Conservation (phyloP, 2,113 vertebrate genomes). For the Mesembrinibis cayennensis region DNA sequence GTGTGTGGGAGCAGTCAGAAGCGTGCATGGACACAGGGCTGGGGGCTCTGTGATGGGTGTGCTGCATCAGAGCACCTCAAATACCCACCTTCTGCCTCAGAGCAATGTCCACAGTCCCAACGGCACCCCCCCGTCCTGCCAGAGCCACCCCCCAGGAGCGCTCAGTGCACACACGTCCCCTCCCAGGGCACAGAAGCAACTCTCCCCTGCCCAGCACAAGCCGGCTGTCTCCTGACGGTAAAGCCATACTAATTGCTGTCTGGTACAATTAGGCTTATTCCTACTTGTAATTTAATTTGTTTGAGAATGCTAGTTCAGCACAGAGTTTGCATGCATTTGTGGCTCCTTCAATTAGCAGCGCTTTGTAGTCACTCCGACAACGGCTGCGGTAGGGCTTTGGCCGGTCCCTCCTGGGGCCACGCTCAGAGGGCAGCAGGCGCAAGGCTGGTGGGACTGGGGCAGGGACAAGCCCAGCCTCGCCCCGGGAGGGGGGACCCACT, state of each 20-base stretch:
- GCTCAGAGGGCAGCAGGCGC: not conserved
- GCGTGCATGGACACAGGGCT: accelerated
- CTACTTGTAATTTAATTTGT: not conserved
- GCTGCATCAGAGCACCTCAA: not conserved
- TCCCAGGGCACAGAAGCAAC: not conserved
- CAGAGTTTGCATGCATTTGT: not conserved
- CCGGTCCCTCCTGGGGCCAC: accelerated
- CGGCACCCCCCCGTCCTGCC: not conserved
- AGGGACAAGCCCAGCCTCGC: not conserved
- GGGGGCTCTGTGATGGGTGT: not conserved
- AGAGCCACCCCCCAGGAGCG: not conserved
- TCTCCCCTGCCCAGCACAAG: not conserved
- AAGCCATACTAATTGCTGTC: not conserved
- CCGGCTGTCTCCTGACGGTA: accelerated
- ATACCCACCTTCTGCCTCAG: not conserved
- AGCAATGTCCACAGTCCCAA: accelerated
- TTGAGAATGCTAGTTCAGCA: not conserved
- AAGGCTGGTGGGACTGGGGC: not conserved
- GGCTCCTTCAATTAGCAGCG: not conserved
- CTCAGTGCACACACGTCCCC: not conserved
- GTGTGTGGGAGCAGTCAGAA: not conserved
- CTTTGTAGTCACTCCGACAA: not conserved
- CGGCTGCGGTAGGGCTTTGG: accelerated
- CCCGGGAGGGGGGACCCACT: not conserved
- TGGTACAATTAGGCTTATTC: not conserved